These are phyloP conservation scores for Pogonocichla stellata DNA, from an alignment of 2,113 vertebrate species.

Conservation along the genomic window DNA sequence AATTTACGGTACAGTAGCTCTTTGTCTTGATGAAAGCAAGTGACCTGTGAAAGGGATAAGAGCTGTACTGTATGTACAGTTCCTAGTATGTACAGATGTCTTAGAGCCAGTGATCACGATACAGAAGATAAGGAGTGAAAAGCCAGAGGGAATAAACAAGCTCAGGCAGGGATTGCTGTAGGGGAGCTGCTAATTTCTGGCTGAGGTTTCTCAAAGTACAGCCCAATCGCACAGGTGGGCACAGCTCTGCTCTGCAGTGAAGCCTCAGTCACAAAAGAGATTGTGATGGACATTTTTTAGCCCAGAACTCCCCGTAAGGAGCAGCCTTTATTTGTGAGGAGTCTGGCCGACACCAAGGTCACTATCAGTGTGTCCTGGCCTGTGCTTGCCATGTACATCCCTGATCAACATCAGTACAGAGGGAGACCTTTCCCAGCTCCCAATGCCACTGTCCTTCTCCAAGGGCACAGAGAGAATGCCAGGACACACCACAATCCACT, in stretches of 20 bases:
- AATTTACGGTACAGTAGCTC: background rate
- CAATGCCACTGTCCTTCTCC: background rate
- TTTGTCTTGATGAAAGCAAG: background rate
- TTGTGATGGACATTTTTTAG: background rate
- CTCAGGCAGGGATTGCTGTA: background rate
- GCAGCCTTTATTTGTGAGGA: background rate
- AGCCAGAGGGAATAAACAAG: conserved; percentile 21
- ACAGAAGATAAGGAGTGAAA: background rate
- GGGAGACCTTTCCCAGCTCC: background rate
- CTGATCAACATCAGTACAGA: background rate
- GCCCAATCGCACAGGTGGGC: accelerated
- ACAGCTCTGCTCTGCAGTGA: background rate
- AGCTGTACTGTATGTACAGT: background rate
- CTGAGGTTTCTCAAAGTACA: background rate
- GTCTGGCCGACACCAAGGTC: background rate
- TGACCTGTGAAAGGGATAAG: background rate
- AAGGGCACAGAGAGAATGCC: background rate
- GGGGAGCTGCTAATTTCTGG: background rate
- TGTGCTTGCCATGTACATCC: background rate
- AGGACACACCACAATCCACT: background rate
- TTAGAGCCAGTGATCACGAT: background rate
- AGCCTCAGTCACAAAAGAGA: background rate
- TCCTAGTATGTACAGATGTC: background rate
- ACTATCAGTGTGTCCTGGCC: background rate
- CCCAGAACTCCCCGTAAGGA: background rate